phyloP scores from a whole-genome alignment of 2,797 vertebrate genomes.

The Lophotriccus pileatus region DNA sequence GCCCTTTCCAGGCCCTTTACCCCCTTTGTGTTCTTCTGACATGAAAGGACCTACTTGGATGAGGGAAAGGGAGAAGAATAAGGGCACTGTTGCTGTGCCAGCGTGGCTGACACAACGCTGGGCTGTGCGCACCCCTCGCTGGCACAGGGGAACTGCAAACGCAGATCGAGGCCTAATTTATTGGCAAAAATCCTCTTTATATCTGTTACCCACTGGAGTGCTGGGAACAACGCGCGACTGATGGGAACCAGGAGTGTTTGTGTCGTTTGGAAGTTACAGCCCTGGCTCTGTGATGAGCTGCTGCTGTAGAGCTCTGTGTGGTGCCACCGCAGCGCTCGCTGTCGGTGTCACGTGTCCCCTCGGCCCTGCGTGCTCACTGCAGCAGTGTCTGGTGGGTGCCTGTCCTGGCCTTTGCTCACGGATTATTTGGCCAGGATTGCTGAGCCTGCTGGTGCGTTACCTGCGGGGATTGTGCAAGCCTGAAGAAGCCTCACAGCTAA shows the following conservation, averaged over 20 bases:
- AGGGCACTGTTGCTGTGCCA: not conserved
- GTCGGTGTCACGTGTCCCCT: not conserved
- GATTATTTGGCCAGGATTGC: not conserved
- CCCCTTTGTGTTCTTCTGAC: not conserved
- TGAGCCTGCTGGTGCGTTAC: accelerated
- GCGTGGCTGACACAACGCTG: not conserved
- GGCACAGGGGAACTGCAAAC: not conserved
- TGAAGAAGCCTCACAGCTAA: not conserved
- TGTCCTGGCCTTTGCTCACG: constrained; percentile 1
- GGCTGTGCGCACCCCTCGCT: not conserved
- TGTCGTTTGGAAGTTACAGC: not conserved
- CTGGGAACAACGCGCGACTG: not conserved
- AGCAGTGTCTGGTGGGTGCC: not conserved
- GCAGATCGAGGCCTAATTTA: not conserved
- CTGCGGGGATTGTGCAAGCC: not conserved
- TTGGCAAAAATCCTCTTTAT: not conserved
- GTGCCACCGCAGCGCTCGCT: not conserved
- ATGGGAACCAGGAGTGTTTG: not conserved
- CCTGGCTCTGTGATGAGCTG: not conserved
- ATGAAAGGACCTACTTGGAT: not conserved
- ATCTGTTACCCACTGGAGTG: not conserved
- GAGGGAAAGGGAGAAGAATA: not conserved
- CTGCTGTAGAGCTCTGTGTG: no score
- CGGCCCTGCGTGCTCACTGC: not conserved
- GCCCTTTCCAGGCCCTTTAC: not conserved